These are phyloP conservation scores for Drosophila pachea DNA, from an alignment of 1,140 invertebrate species.

Conservation along the genomic window DNA sequence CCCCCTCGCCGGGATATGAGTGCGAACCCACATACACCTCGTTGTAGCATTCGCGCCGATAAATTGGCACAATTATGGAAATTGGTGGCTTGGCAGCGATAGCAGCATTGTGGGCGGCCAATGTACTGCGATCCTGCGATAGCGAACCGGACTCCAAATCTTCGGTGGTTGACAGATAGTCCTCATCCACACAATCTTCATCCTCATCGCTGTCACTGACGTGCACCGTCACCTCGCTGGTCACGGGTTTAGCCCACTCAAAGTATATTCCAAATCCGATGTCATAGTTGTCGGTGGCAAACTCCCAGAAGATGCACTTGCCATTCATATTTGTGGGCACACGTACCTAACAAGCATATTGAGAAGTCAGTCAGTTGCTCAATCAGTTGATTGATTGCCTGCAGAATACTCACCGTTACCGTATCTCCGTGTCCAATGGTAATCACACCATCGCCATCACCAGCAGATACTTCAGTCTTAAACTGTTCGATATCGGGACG, in stretches of 20 bases:
- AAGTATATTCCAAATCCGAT: conserved; percentile 99
- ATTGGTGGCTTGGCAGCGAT: conserved; percentile 81
- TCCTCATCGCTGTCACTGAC: conserved; percentile 92
- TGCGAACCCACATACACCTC: conserved; percentile 99
- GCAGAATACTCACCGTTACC: conserved; percentile 84
- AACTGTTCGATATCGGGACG: conserved; percentile 93
- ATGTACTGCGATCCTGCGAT: conserved; percentile 66
- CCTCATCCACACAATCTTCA: conserved; percentile 82
- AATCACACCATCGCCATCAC: conserved; percentile 94
- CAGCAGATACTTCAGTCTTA: conserved; percentile 93
- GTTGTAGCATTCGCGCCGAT: conserved; percentile 95
- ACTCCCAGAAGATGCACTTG: conserved; percentile 98
- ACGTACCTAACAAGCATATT: conserved; percentile 81
- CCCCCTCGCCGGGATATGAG: conserved; percentile 96
- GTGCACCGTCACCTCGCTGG: conserved; percentile 91
- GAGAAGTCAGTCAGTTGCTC: neutral
- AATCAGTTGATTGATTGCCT: neutral
- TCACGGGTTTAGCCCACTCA: conserved; percentile 95
- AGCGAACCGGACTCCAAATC: conserved; percentile 78
- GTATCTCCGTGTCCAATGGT: conserved; percentile 97
- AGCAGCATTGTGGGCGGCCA: conserved; percentile 39
- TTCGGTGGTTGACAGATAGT: conserved; percentile 79
- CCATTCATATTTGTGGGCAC: conserved; percentile 98
- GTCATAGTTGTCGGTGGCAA: conserved; percentile 98
- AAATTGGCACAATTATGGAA: conserved; percentile 93